These are phyloP conservation scores for Mycetomoellerius zeteki DNA, from an alignment of 1,140 invertebrate genomes.

Conservation along the genomic window DNA sequence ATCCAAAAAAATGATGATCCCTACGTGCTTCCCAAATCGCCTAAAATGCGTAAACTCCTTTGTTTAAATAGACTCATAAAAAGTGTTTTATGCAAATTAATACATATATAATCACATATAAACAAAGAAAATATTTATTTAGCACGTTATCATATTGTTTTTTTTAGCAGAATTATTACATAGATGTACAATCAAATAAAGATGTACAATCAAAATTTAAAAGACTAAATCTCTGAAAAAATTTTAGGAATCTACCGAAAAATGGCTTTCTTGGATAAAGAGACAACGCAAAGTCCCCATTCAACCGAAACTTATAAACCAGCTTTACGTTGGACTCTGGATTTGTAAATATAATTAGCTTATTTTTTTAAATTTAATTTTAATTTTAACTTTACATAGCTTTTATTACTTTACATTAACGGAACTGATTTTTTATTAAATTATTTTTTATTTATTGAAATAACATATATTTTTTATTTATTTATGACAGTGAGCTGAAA, in stretches of 20 bases:
- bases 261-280: slow-evolving; percentile 70
- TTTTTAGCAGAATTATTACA: not conserved
- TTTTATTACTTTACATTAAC: slow-evolving; percentile 20
- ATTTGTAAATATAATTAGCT: slow-evolving; percentile 81
- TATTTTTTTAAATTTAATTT: slow-evolving; percentile 21
- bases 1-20: too few species aligned
- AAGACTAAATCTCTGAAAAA: slow-evolving; percentile 33
- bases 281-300: slow-evolving; percentile 27
- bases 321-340: slow-evolving; percentile 81
- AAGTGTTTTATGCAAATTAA: not conserved
- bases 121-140: not conserved
- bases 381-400: not conserved
- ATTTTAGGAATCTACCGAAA: slow-evolving; percentile 57
- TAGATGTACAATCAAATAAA: slow-evolving; percentile 6
- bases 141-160: not conserved
- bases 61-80: not conserved
- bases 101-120: not conserved
- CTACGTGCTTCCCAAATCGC: too few species aligned
- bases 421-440: slow-evolving; percentile 31
- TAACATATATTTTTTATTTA: not conserved
- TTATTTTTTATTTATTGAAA: slow-evolving; percentile 45
- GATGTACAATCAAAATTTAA: slow-evolving; percentile 16
- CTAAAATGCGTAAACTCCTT: too few species aligned
- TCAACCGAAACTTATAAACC: slow-evolving; percentile 58
- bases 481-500: slow-evolving; percentile 76